A percentile compares a stretch with the other conserved stretches of the same genome.
Evolutionary conservation across 2,888 invertebrate genomes (phyloP).

Genomic region (Phania funesta): DNA sequence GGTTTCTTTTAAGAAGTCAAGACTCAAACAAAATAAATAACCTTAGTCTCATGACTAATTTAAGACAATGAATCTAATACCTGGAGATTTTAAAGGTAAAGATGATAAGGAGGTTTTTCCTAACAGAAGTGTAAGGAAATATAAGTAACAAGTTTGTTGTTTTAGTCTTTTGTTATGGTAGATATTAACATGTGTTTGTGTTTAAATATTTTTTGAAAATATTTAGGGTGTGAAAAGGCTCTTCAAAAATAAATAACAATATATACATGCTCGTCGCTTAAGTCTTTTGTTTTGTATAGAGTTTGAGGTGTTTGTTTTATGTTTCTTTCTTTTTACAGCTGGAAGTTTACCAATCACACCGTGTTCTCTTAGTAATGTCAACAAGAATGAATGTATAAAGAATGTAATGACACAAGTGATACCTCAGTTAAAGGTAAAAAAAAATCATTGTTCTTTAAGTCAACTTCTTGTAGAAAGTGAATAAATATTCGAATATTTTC

Average conservation of each 20-base stretch:
- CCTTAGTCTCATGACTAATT: background rate
- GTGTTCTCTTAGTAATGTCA: slow-evolving; percentile 82
- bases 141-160: background rate
- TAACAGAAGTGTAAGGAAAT: too few relatives aligned
- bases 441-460: background rate
- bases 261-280: too few relatives aligned
- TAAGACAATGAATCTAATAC: background rate
- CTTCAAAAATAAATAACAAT: too few relatives aligned
- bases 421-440: slow-evolving; percentile 74
- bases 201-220: too few relatives aligned
- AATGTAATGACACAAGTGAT: slow-evolving; percentile 82
- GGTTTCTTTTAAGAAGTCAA: background rate
- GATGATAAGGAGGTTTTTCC: background rate
- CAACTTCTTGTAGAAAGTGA: background rate
- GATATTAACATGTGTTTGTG: background rate
- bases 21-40: background rate
- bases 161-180: slow-evolving; percentile 20
- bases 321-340: slow-evolving; percentile 19
- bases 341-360: slow-evolving; percentile 72
- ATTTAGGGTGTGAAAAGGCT: too few relatives aligned
- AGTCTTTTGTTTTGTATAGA: background rate
- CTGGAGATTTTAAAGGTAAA: background rate
- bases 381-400: slow-evolving; percentile 83
- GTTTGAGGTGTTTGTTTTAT: background rate
- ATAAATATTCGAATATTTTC: background rate